These are phyloP conservation scores for Schizaphis graminum DNA, from an alignment of 2,888 invertebrate species.

Conservation along the genomic window DNA sequence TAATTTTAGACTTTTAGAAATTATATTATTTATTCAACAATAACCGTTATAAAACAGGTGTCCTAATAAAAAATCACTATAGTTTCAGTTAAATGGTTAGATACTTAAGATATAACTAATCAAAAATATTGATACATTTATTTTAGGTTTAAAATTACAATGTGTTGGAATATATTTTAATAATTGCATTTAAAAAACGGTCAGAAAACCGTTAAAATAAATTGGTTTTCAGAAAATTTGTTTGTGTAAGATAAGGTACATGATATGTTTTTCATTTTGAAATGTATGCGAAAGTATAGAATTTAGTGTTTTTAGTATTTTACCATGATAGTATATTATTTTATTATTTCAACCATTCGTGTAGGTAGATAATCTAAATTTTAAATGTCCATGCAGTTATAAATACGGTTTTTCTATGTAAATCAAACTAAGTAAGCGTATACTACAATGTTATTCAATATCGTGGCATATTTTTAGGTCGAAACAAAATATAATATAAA, in stretches of 20 bases:
- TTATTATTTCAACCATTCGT: background rate
- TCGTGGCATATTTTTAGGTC: background rate
- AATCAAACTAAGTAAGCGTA: background rate
- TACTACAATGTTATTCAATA: background rate
- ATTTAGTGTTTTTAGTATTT: background rate
- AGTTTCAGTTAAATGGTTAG: background rate
- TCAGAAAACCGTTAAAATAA: background rate
- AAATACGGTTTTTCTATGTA: fast-evolving
- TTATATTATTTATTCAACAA: background rate
- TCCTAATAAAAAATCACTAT: background rate
- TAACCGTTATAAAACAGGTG: background rate
- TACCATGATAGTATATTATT: background rate
- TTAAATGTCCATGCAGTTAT: background rate
- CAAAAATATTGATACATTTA: background rate
- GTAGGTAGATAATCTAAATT: too few species aligned
- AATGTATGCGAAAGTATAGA: background rate
- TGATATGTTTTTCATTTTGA: background rate
- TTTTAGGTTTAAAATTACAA: background rate
- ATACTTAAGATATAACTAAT: background rate
- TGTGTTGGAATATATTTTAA: background rate
- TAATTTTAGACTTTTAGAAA: background rate
- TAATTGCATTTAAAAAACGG: background rate
- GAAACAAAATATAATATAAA: background rate
- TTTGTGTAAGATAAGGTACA: background rate
- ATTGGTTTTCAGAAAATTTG: background rate